A percentile compares a stretch with the other conserved stretches of the same genome.
Conservation (phyloP, 2,113 vertebrate genomes). For the Neopipo cinnamomea region DNA sequence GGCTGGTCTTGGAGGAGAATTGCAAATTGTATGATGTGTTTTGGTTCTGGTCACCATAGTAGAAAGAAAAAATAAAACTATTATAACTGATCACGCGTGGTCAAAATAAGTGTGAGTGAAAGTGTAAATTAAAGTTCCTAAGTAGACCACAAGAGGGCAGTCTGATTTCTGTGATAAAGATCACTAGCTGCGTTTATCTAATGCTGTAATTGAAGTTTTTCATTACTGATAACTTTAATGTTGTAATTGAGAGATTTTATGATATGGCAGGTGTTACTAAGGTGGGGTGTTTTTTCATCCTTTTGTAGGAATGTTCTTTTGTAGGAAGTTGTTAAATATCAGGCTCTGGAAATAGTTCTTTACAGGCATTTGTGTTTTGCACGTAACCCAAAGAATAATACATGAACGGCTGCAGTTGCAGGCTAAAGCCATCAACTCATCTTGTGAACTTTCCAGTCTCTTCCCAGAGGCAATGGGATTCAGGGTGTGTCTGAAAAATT, state of each 20-base stretch:
- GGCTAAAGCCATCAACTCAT: not conserved
- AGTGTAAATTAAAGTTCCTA: not conserved
- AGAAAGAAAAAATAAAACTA: not conserved
- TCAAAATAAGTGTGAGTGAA: not conserved
- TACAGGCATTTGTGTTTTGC: not conserved
- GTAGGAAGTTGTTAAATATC: not conserved
- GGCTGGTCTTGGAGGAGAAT: not conserved
- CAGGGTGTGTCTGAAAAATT: not conserved
- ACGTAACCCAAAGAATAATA: not conserved
- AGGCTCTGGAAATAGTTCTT: not conserved
- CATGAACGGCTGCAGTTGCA: not conserved
- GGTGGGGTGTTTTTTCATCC: not conserved
- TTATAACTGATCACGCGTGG: not conserved
- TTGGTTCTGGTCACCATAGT: not conserved
- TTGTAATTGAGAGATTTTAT: not conserved
- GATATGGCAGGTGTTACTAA: not conserved
- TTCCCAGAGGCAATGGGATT: not conserved
- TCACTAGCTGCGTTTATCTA: not conserved
- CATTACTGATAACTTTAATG: not conserved
- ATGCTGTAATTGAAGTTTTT: not conserved
- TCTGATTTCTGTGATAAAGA: not conserved
- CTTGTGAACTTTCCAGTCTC: not conserved
- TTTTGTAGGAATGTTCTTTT: not conserved
- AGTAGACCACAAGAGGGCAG: slow-evolving; percentile 18
- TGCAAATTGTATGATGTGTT: not conserved